A percentile compares a stretch with the other conserved stretches of the same genome.
Conservation (phyloP, 2,888 invertebrate genomes). For the Coremacera marginata region DNA sequence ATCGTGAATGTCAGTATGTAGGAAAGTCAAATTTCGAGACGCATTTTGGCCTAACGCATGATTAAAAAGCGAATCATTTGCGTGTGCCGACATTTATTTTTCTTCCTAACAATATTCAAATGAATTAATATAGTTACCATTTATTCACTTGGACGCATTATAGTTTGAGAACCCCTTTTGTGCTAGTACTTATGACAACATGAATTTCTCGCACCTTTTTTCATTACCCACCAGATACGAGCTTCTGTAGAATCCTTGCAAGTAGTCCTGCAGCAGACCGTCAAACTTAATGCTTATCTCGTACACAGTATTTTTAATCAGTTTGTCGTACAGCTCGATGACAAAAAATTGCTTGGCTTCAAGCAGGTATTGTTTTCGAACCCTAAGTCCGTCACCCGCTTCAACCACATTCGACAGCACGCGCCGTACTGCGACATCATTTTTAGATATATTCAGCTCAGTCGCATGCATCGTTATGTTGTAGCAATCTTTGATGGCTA, state of each 20-base stretch:
- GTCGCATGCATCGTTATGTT: constrained; percentile 82
- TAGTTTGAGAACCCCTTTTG: neutral
- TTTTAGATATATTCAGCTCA: constrained; percentile 76
- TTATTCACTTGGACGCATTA: too few species aligned
- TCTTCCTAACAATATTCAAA: too few species aligned
- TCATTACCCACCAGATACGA: constrained; percentile 79
- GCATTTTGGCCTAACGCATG: too few species aligned
- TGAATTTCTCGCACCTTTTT: constrained; percentile 72
- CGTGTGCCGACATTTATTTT: too few species aligned
- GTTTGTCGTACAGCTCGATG: constrained; percentile 73
- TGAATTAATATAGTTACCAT: too few species aligned
- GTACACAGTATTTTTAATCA: constrained; percentile 76
- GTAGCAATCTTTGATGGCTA: constrained; percentile 72
- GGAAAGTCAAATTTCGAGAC: too few species aligned
- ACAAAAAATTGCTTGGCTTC: constrained; percentile 78
- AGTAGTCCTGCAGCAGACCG: constrained; percentile 80
- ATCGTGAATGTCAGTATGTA: too few species aligned
- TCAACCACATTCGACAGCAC: constrained; percentile 44
- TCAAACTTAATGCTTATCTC: constrained; percentile 77
- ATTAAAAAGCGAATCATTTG: too few species aligned
- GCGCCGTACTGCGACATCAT: constrained; percentile 71
- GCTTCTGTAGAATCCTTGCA: constrained; percentile 87
- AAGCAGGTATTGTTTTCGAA: constrained; percentile 72
- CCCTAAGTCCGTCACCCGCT: constrained; percentile 55
- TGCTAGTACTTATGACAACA: neutral